phyloP scores from a whole-genome alignment of 2,113 vertebrate species.

The Hipposideros armiger region DNA sequence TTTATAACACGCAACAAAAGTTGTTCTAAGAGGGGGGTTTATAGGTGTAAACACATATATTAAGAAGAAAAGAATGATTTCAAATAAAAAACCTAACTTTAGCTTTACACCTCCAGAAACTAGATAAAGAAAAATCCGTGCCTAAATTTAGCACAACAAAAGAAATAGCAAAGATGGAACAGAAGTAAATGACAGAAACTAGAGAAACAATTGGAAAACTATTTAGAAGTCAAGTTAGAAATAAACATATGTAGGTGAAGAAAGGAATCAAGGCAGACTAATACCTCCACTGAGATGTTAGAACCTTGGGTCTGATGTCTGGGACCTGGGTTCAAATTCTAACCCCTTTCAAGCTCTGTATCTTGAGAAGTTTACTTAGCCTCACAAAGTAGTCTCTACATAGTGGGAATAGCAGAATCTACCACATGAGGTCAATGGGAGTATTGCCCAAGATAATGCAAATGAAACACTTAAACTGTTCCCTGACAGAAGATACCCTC shows the following conservation, averaged over 20 bases:
- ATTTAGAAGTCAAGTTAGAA: background rate
- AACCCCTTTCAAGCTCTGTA: background rate
- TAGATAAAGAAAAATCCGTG: background rate
- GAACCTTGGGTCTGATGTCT: background rate
- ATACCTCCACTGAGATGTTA: background rate
- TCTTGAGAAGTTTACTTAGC: background rate
- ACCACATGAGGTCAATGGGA: too few relatives aligned
- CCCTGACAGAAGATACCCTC: background rate
- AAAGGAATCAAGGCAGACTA: background rate
- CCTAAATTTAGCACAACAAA: background rate
- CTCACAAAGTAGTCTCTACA: background rate
- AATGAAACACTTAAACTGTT: rapidly evolving
- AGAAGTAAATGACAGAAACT: background rate
- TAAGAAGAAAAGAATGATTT: background rate
- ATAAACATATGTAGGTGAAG: background rate
- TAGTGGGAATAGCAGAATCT: background rate
- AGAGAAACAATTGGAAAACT: background rate
- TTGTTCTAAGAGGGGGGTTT: background rate
- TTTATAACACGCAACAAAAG: background rate
- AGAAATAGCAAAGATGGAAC: background rate
- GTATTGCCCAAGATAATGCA: background rate
- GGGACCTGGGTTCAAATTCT: background rate
- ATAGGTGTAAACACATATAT: background rate
- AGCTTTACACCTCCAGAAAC: background rate
- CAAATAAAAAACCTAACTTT: background rate